A percentile compares a stretch with the other conserved stretches of the same genome.
Evolutionary conservation across 1,140 invertebrate species (phyloP).

Genomic region (Achroia grisella): DNA sequence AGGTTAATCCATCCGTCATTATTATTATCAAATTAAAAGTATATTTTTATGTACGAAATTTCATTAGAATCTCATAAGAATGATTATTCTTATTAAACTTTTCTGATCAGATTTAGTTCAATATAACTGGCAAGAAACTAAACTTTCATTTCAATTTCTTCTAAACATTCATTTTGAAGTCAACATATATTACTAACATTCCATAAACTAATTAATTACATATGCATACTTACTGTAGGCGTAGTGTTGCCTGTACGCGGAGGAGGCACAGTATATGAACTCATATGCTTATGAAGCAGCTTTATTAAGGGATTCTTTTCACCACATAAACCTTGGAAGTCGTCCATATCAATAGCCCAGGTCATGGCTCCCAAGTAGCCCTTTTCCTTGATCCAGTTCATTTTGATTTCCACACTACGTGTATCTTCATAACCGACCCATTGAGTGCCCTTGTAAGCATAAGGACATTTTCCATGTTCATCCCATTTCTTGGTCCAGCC

Average conservation of each 20-base stretch:
- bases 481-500: slow-evolving; percentile 91
- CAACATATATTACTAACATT: no score
- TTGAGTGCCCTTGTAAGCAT: slow-evolving; percentile 89
- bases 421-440: slow-evolving; percentile 95
- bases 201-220: no score
- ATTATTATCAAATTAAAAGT: no score
- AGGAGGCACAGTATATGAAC: slow-evolving; percentile 82
- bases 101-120: no score
- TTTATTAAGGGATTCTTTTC: slow-evolving; percentile 81
- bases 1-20: no score
- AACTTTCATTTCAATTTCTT: no score
- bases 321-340: slow-evolving; percentile 86
- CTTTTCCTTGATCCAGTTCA: slow-evolving; percentile 87
- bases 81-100: no score
- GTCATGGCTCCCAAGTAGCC: slow-evolving; percentile 91
- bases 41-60: no score
- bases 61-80: no score
- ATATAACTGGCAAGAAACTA: no score
- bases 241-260: slow-evolving; percentile 78
- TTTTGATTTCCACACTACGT: slow-evolving; percentile 87
- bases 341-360: slow-evolving; percentile 93
- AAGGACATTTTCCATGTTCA: slow-evolving; percentile 86
- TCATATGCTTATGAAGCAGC: slow-evolving; percentile 83
- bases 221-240: slow-evolving; percentile 75
- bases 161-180: no score